Conservation (phyloP, 2,113 vertebrate species). For the Fulica atra region DNA sequence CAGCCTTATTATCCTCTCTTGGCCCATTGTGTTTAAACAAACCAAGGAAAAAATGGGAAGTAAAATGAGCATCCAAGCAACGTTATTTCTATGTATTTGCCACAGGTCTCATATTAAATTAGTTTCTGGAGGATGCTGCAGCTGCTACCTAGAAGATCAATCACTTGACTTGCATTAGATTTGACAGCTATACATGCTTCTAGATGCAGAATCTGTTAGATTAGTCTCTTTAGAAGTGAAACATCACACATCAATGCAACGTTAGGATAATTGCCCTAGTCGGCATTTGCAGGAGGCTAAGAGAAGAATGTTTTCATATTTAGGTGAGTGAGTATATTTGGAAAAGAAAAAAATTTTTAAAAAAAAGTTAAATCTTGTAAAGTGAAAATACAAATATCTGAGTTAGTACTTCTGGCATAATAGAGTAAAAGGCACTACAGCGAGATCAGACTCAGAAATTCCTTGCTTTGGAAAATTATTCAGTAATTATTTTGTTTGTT, state of each 20-base stretch:
- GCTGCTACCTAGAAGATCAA: conserved; percentile 10
- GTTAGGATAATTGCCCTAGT: background rate
- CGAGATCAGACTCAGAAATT: background rate
- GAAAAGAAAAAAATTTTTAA: background rate
- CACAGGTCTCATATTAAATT: background rate
- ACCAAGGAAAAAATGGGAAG: background rate
- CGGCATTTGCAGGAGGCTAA: background rate
- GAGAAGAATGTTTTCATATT: background rate
- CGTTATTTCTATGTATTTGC: background rate
- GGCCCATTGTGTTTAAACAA: background rate
- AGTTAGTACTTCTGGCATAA: background rate
- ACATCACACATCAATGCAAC: background rate
- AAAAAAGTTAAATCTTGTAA: background rate
- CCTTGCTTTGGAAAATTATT: background rate
- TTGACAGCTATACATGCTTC: conserved; percentile 23
- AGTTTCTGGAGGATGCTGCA: conserved; percentile 5
- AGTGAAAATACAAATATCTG: background rate
- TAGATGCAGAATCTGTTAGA: background rate
- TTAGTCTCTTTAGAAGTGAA: background rate
- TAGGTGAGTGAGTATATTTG: background rate
- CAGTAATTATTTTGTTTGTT: background rate
- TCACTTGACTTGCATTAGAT: conserved; percentile 2
- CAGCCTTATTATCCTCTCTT: background rate
- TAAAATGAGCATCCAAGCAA: background rate
- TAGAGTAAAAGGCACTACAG: background rate